These are phyloP conservation scores for Nyleta sp. DNA, from an alignment of 2,888 invertebrate genomes.

Conservation along the genomic window DNA sequence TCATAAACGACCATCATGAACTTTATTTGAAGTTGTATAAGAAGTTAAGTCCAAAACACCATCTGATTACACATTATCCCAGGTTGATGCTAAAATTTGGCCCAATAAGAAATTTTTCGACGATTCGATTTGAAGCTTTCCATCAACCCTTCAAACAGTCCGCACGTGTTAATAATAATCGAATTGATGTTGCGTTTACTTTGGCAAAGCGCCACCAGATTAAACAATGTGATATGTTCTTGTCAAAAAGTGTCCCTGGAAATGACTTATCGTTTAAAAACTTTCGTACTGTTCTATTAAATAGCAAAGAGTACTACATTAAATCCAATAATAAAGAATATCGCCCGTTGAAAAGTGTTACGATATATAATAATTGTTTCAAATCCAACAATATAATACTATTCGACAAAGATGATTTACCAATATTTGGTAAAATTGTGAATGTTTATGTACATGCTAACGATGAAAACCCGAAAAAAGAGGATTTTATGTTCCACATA, in stretches of 20 bases:
- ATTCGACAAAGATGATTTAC: neutral
- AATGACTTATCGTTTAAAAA: neutral
- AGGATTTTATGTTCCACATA: neutral
- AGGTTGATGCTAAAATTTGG: conserved; percentile 35
- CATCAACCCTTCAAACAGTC: conserved; percentile 33
- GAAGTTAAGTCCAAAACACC: conserved; percentile 40
- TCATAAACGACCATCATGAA: conserved; percentile 1
- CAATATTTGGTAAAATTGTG: neutral
- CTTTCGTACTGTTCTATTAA: neutral
- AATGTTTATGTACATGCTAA: neutral
- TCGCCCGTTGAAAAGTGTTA: conserved; percentile 3
- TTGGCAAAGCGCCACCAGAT: conserved; percentile 38
- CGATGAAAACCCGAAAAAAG: neutral
- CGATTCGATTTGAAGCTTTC: conserved; percentile 28
- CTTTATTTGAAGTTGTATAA: conserved; percentile 13
- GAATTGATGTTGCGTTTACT: conserved; percentile 3
- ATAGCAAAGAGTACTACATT: neutral
- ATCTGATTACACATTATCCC: conserved; percentile 26
- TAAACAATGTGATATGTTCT: conserved; percentile 24
- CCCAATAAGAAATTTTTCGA: conserved; percentile 15
- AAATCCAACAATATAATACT: neutral
- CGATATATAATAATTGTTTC: neutral
- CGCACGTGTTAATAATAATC: conserved; percentile 14
- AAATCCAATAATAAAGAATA: neutral
- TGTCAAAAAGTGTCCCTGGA: neutral